Evolutionary conservation across 2,113 vertebrate species (phyloP), one percentile per base, ranked within the genome.

Genomic region (Hippocampus zosterae): DNA sequence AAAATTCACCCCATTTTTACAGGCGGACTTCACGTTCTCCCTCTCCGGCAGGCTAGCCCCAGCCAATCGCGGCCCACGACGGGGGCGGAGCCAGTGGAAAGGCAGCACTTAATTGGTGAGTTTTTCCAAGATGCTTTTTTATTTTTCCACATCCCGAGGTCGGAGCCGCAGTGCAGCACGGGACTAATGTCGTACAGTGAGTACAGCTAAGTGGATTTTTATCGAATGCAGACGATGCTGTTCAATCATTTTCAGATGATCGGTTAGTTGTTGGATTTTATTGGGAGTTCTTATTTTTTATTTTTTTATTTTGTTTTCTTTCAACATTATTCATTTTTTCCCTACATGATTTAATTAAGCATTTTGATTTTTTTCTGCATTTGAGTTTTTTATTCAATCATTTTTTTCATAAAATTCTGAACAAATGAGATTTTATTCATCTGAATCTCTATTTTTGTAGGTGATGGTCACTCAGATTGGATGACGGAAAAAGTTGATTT

Each of bases 401-500:
- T 73, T 80, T 11, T 11, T 78, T 21, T 73, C 27, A 62, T 29
- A 71, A 29, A 63, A 37, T 33, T 60, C 7, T 8, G 7, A 8
- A 19, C 57, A 60, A 33, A 60, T 73, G 10, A 29, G 41, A 61
- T 71, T 74, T 10, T 29, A 42, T 80, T 65, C 37, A 70, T 69
- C 7, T 77, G 15, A 21, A 73, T 81, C 74, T 76, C 8, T 0
- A 69, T 73, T 81, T 77, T 77, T 73, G 16, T 69, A 95, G 94
- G 94, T 85, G 93, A 95, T 80, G 93, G 93, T 93, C 93, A 92
- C 86, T 93, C 93, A 73, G 95, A 96, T 89, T 96, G 95, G 95
- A 96, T 95, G 94, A 95, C 94, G 21, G 94, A 96, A 90, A 93
- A 93, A 88, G 93, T 94, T 78, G 94, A 95, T 88, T 92, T 94